Conservation (phyloP, 64 coral and sea anemone species). For the Hydrozoanthus tunicans region DNA sequence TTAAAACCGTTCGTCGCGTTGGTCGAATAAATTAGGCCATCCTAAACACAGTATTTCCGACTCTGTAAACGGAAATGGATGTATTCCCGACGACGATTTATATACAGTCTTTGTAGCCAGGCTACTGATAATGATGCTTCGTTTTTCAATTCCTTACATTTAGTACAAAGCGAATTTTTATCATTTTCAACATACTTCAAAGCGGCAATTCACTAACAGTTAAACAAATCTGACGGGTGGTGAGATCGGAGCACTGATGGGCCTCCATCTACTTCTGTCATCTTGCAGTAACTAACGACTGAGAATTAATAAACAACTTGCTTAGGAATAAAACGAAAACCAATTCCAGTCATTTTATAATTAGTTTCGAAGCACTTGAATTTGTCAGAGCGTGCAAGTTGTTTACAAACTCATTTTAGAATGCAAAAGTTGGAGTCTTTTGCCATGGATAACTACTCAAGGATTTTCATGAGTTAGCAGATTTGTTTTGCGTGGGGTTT, state of each 20-base stretch:
- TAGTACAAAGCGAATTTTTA: too few species aligned
- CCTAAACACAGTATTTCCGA: background rate
- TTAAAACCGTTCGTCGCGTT: background rate
- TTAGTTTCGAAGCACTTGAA: background rate
- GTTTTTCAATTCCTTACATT: too few species aligned
- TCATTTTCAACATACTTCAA: background rate
- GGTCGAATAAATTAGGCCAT: background rate
- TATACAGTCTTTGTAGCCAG: too few species aligned
- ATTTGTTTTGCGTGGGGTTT: background rate
- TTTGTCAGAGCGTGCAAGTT: background rate
- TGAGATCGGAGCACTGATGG: too few species aligned
- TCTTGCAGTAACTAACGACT: too few species aligned
- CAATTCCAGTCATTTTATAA: too few species aligned
- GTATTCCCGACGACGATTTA: too few species aligned
- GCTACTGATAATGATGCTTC: too few species aligned
- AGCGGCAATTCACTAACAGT: background rate
- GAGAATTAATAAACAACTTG: too few species aligned
- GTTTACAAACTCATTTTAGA: background rate
- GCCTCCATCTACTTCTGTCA: too few species aligned
- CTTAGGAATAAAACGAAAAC: too few species aligned
- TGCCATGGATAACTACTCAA: background rate
- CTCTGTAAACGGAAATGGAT: background rate
- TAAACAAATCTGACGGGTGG: background rate
- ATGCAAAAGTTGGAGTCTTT: background rate
- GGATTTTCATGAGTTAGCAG: background rate